Base-by-base conservation (phyloP, 2,113 vertebrate genomes). In the Cepphus grylle region DNA sequence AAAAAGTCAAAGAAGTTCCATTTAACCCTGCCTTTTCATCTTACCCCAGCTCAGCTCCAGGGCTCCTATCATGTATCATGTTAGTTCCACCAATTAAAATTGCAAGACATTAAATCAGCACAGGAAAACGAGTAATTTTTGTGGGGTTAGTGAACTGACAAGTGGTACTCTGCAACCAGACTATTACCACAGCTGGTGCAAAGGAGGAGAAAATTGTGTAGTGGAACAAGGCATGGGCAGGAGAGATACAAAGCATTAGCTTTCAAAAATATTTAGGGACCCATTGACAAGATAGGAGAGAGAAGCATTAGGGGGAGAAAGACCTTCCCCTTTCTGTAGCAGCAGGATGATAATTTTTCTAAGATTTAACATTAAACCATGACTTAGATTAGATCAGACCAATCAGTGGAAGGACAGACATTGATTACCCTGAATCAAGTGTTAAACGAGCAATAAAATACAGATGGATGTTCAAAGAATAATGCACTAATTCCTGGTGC, bases 341-440 rank as follows among this genome's bases (percentile, higher is more conserved):
- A 56, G 29, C 21, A 79, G 34, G 1, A 50, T 14, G 6, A 19
- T 56, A 59, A 74, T 65, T 94, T 87, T 34, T 87, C 34, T 78
- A 27, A 89, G 50, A 59, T 95, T 95, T 94, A 72, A 81, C 81
- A 95, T 78, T 88, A 95, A 89, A 79, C 65, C 70, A 88, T n/a
- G 90, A 3, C 30, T 90, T 86, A 96, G 81, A 95, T 85, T 86
- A 93, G 73, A 81, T 81, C 69, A 81, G 66, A 81, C 82, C 66
- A 70, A 26, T 74, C 83, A 83, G 76, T 87, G 71, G 83, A 79
- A 80, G 92, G 76, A 79, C 62, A 83, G 47, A 59, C 30, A 88
- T 17, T 81, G 92, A 94, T 94, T 92, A 20, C 23, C 20, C 43
- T 74, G 43, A 91, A 88, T 27, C 12, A 32, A 94, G 66, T 40